Conservation (phyloP, 2,797 vertebrate genomes). For the Diplodus sargus region DNA sequence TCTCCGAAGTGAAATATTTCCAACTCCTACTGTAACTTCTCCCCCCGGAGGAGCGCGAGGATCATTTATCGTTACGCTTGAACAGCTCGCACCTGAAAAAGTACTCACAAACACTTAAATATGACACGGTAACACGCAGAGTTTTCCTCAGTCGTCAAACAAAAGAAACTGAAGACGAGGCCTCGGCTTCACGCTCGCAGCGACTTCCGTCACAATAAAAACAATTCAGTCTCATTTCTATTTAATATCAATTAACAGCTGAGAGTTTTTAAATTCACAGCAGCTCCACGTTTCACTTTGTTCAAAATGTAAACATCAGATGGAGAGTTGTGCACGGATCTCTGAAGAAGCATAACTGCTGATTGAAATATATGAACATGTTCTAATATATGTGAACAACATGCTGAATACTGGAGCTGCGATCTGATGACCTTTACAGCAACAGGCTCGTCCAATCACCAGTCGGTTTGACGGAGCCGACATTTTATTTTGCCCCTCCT, state of each 20-base stretch:
- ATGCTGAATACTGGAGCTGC: neutral
- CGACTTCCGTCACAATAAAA: neutral
- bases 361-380: too few relatives aligned
- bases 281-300: neutral
- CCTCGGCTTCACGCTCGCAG: neutral
- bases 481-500: too few relatives aligned
- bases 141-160: neutral
- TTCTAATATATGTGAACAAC: too few relatives aligned
- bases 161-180: neutral
- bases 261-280: neutral
- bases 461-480: too few relatives aligned
- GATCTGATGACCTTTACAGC: neutral
- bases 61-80: neutral
- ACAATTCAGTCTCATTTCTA: neutral
- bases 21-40: neutral
- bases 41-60: neutral
- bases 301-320: neutral
- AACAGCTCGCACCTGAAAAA: conserved; percentile 2
- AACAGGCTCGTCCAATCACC: too few relatives aligned
- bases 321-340: neutral
- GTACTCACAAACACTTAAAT: neutral
- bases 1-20: conserved; percentile 31
- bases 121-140: neutral
- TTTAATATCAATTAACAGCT: neutral
- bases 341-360: neutral